phyloP scores from a whole-genome alignment of 2,888 invertebrate genomes.

The Biston stratarius region DNA sequence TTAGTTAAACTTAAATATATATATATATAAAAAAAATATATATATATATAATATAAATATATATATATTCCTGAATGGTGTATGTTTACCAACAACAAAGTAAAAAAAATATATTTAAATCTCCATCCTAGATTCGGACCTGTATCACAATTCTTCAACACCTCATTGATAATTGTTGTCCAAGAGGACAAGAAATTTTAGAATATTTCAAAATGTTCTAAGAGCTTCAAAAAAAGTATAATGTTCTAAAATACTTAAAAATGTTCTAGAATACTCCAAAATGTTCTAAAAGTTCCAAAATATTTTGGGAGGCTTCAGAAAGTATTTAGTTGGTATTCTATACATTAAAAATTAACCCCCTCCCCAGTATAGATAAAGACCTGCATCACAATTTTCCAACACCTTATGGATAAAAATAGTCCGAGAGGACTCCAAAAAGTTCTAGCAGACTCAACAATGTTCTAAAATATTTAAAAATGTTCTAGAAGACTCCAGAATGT shows the following conservation, averaged over 20 bases:
- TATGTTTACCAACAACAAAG: background rate
- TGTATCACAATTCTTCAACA: conserved; percentile 10
- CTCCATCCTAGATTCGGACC: conserved; percentile 11
- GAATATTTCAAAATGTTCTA: background rate
- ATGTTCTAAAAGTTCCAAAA: background rate
- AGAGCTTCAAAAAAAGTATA: background rate
- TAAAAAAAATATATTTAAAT: background rate
- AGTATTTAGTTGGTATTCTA: too few species aligned
- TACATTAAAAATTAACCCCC: too few species aligned
- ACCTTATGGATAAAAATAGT: too few species aligned
- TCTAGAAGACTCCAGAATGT: background rate
- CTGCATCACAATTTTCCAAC: too few species aligned
- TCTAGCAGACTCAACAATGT: background rate
- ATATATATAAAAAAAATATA: too few species aligned
- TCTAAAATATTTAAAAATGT: background rate
- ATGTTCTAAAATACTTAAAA: background rate
- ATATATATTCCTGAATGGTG: too few species aligned
- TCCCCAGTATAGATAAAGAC: too few species aligned
- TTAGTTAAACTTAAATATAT: too few species aligned
- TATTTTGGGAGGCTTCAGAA: background rate
- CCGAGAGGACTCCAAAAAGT: background rate
- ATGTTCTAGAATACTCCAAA: background rate
- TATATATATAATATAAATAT: too few species aligned
- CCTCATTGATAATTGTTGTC: background rate
- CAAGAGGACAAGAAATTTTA: background rate